Conservation (phyloP, 1,140 invertebrate genomes). For the Tetramorium simillimum region DNA sequence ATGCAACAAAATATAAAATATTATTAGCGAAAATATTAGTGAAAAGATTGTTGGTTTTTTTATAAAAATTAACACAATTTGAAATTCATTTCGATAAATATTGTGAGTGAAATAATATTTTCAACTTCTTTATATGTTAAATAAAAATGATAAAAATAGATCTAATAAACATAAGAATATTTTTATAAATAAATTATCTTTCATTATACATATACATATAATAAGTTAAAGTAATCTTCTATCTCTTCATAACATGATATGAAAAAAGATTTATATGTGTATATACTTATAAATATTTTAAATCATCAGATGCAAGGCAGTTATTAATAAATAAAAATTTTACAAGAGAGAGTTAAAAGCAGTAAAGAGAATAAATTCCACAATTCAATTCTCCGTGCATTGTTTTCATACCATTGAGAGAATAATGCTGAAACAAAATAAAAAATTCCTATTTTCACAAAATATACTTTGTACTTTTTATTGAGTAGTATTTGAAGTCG, state of each 20-base stretch:
- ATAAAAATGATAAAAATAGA: background rate
- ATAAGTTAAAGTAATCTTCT: conserved; percentile 1
- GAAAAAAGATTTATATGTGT: background rate
- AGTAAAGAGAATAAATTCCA: conserved; percentile 32
- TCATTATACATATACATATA: background rate
- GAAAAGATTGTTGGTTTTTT: too few relatives aligned
- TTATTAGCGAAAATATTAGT: too few relatives aligned
- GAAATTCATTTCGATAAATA: too few relatives aligned
- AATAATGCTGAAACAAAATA: conserved; percentile 83
- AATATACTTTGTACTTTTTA: conserved; percentile 17
- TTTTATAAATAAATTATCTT: background rate
- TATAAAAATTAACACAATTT: background rate
- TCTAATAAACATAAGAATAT: background rate
- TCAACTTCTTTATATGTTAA: background rate
- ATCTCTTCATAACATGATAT: background rate
- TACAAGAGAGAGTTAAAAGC: background rate
- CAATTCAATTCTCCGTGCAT: conserved; percentile 8
- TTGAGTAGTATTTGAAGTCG: background rate
- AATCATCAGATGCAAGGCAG: background rate
- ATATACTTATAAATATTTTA: background rate
- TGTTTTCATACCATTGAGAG: conserved; percentile 81
- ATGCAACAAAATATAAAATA: too few relatives aligned
- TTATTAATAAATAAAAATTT: conserved; percentile 25
- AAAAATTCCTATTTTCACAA: conserved; percentile 71
- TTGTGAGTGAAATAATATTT: too few relatives aligned